phyloP scores from a whole-genome alignment of 2,797 vertebrate species.

The Eurystomus glaucurus region DNA sequence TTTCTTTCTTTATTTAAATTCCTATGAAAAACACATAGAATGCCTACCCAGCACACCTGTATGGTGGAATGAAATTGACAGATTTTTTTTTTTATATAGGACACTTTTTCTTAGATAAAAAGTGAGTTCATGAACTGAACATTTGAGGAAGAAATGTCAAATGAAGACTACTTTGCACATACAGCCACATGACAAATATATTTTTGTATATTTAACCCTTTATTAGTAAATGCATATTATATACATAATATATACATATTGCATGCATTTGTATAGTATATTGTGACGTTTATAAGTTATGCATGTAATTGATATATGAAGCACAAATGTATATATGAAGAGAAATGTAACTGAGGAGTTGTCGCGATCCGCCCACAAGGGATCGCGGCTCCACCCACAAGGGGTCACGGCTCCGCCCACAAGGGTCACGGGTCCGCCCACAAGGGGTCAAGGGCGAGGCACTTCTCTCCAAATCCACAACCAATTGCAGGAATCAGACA shows the following conservation, averaged over 20 bases:
- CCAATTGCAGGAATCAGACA: too few species aligned
- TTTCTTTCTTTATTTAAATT: not conserved
- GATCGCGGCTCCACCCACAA: too few species aligned
- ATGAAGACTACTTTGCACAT: not conserved
- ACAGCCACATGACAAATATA: not conserved
- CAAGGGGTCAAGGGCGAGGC: too few species aligned
- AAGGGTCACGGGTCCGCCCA: too few species aligned
- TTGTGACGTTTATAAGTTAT: accelerated
- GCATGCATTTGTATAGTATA: too few species aligned
- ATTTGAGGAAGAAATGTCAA: not conserved
- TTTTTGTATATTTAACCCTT: not conserved
- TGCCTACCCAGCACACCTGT: accelerated
- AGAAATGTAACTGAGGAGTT: not conserved
- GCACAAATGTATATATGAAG: not conserved
- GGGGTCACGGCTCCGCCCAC: too few species aligned
- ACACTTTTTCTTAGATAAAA: not conserved
- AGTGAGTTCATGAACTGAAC: not conserved
- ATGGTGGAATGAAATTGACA: not conserved
- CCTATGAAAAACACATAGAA: not conserved
- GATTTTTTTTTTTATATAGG: not conserved
- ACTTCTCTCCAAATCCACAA: too few species aligned
- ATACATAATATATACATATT: not conserved
- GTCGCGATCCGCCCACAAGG: too few species aligned
- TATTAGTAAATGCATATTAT: not conserved
- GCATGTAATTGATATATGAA: not conserved